Conservation (phyloP, 2,888 invertebrate species). For the Tachina fera region DNA sequence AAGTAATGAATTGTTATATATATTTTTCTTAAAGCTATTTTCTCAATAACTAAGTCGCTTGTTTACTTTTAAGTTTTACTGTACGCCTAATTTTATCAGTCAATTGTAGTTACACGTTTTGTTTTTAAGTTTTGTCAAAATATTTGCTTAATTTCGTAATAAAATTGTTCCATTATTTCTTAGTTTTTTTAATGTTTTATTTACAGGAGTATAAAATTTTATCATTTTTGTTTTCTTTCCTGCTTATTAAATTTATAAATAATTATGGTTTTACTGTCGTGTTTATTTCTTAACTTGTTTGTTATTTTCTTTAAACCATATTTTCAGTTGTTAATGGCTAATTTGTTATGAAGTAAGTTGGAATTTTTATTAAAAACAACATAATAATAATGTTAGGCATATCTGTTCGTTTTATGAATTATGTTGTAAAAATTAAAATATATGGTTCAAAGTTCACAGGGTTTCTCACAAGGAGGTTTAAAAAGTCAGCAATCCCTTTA, state of each 20-base stretch:
- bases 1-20: not conserved
- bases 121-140: not conserved
- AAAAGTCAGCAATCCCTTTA: too few species aligned
- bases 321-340: not conserved
- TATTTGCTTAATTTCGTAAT: slow-evolving; percentile 21
- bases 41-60: not conserved
- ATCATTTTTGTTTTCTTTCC: not conserved
- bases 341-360: not conserved
- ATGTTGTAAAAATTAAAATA: not conserved
- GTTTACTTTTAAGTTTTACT: not conserved
- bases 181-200: not conserved
- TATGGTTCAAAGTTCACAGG: not conserved
- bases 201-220: not conserved
- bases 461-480: too few species aligned
- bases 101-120: not conserved
- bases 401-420: not conserved
- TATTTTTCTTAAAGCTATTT: not conserved
- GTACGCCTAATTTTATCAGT: not conserved
- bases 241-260: not conserved
- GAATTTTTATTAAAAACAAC: not conserved
- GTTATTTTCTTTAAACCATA: not conserved
- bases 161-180: not conserved
- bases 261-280: not conserved
- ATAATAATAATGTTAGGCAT: not conserved
- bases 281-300: not conserved